Evolutionary conservation across 2,113 vertebrate species (phyloP), one percentile per base, ranked within the genome.

Genomic region (Sisor rabdophorus): DNA sequence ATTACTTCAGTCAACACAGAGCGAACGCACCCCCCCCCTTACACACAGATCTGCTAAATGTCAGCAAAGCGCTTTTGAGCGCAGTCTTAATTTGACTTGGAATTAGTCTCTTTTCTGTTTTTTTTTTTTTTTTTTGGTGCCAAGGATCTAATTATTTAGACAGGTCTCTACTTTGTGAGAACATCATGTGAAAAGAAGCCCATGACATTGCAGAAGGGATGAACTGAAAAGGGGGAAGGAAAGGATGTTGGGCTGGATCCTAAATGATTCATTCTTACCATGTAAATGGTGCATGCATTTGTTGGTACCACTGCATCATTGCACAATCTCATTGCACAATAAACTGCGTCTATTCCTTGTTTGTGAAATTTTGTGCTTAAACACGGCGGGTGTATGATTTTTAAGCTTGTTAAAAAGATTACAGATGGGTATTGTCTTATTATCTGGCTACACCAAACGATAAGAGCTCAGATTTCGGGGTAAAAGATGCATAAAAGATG

Each of bases 21-120:
- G 80, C 78, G 85, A 86, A 83, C 80, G 84, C 85, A 85, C 40
- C 9, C 71, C 44, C 40, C 68, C 16, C 26, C 86, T 87, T 85
- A 84, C 69, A 54, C 87, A 76, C 88, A 87, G 86, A 91, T 91
- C 90, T 90, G 87, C 86, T 92, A 92, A 92, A 93, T 91, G 91
- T 91, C 91, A 92, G 89, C 90, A 90, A 92, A 91, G 88, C 88
- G 87, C 80, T 90, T 92, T 86, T 88, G 89, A 91, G 82, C 80
- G 78, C 87, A 88, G 90, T 91, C 88, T 86, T 84, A 89, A 91
- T 91, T 91, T 91, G 89, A 87, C 89, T 90, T 89, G 86, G 91
- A 91, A 92, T 91, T 91, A 91, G 87, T 84, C 85, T 85, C 65
- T 70, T 69, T 54, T 65, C 70, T 56, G 60, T 47, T 69, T 77